Evolutionary conservation across 2,888 invertebrate genomes (phyloP).

Genomic region (Polydrusus tereticollis): DNA sequence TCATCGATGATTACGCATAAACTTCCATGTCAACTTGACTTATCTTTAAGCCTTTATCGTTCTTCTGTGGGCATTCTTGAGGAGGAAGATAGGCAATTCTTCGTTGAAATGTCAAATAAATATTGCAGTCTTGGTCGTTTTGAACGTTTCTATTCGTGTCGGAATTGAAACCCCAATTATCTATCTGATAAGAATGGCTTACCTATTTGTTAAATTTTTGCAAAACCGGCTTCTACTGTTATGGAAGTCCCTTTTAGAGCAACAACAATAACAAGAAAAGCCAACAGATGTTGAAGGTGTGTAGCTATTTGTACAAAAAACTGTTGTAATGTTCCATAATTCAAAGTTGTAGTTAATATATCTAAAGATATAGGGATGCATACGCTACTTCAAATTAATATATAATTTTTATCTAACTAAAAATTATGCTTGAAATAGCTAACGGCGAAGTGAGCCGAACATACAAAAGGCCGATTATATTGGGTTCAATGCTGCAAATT

Average conservation of each 20-base stretch:
- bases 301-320: no score
- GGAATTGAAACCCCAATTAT: neutral
- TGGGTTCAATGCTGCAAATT: no score
- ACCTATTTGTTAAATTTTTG: neutral
- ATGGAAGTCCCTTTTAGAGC: neutral
- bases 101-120: slow-evolving; percentile 3
- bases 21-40: neutral
- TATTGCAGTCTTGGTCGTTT: neutral
- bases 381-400: no score
- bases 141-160: neutral
- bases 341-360: no score
- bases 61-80: neutral
- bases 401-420: no score
- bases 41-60: neutral
- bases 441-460: no score
- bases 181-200: neutral
- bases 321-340: no score
- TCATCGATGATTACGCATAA: neutral
- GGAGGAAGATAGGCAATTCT: neutral
- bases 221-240: neutral
- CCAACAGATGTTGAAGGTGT: neutral
- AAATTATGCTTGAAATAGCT: no score
- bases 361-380: no score
- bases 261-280: neutral
- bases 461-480: no score